Evolutionary conservation across 2,888 invertebrate species (phyloP).

Genomic region (Rhagonycha lutea): DNA sequence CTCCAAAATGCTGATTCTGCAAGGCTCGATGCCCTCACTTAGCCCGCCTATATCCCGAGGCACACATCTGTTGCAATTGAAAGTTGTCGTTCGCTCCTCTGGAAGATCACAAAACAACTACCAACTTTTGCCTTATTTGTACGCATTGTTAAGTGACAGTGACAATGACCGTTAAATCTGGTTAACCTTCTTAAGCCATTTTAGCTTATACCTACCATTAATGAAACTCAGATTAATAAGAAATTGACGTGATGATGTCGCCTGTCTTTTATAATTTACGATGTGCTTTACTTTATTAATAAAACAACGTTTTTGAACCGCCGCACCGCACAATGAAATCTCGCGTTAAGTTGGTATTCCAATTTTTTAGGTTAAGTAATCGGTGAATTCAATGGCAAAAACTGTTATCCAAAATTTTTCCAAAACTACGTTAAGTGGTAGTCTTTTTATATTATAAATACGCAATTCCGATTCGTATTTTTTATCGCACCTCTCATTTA

Average conservation of each 20-base stretch:
- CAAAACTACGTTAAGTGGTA: background rate
- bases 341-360: background rate
- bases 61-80: conserved; percentile 44
- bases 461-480: background rate
- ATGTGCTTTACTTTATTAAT: background rate
- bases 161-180: conserved; percentile 37
- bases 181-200: conserved; percentile 36
- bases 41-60: conserved; percentile 41
- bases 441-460: too few species aligned
- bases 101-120: conserved; percentile 23
- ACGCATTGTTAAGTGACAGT: conserved; percentile 34
- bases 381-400: background rate
- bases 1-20: conserved; percentile 44
- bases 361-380: background rate
- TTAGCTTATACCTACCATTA: conserved; percentile 6
- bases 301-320: background rate
- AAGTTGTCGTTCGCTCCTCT: conserved; percentile 22
- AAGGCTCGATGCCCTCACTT: conserved; percentile 39
- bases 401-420: background rate
- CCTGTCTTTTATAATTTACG: conserved; percentile 9
- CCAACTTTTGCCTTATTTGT: conserved; percentile 37
- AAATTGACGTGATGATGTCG: conserved; percentile 9
- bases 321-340: background rate
- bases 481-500: background rate
- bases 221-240: conserved; percentile 16